Evolutionary conservation across 2,888 invertebrate species (phyloP), one percentile per base, ranked within the genome.

Genomic region (Eledona agricola): DNA sequence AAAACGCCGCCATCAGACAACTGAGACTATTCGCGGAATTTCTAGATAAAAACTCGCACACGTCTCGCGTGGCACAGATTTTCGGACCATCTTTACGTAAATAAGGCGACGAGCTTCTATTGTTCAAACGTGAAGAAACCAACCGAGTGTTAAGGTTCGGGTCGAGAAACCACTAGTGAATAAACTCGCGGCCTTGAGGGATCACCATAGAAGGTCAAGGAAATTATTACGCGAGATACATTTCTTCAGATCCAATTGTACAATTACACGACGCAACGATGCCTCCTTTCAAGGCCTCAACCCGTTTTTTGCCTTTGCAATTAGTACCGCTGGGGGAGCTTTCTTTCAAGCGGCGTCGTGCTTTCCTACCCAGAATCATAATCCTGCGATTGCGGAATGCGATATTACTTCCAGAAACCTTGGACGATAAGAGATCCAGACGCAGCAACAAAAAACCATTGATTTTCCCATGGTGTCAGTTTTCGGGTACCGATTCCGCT

Each of bases 191-290:
- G 65, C 68, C 69, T 69, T 68, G 66, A 58, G 51, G 53, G 55
- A 58, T 50, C 54, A 46, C 54, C 49, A 25, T 51, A 47, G 49
- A 64, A 66, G 69, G 69, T 67, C 68, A 69, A 68, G 69, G 68
- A 64, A 61, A 64, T 60, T 64, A 64, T 67, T 69, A 66, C 66
- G 65, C 65, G 65, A 67, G 66, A 62, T 60, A 64, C 55, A 59
- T 62, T 52, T 50, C 47, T 46, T 32, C 7, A 9, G 25, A 7
- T 26, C 19, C 16, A 37, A 37, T 34, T 32, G 26, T 35, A 34
- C 15, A 22, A 35, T 35, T 32, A 9, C n/a, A 17, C 7, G 7
- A 9, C 23, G 12, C 9, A 1, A 2, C n/a, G n/a, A n/a, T n/a
- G n/a, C n/a, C n/a, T n/a, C n/a, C n/a, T n/a, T n/a, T n/a, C n/a